Base-by-base conservation (phyloP, 1,140 invertebrate genomes). In the Sipha flava region DNA sequence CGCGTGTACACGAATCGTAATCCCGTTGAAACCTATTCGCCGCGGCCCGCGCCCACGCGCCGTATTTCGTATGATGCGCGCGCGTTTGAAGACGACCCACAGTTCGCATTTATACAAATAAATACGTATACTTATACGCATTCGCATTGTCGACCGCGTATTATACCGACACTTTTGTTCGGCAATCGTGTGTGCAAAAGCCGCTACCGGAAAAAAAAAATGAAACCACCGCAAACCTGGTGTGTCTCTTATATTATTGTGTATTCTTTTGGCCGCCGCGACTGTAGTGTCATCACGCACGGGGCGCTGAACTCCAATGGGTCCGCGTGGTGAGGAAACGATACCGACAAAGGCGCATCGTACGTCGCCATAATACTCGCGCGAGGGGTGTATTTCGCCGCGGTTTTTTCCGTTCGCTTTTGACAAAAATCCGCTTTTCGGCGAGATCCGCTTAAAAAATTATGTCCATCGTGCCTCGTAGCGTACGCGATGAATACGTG, bases 251-350 rank as follows among this genome's bases (percentile, higher is more conserved):
- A n/a, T n/a, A n/a, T n/a, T n/a, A n/a, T n/a, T n/a, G n/a, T n/a
- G 29, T 26, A 26, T 29, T 34, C 29, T 31, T n/a, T 62, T 31
- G 9, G 18, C 59, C 23, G 43, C 26, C 68, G 45, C n/a, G n/a
- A n/a, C n/a, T n/a, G n/a, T n/a, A 52, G 45, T 72, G 68, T 72
- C 68, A 52, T 72, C 26, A 45, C 40, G 45, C 43, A 72, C 68
- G 68, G 66, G 68, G 68, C 68, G 68, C 68, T 72, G 68, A 72
- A 72, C 45, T 29, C 21, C 43, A 29, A 29, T 29, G 5, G 23
- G 21, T 26, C n/a, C 1, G 16, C 5, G 6, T 21, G 21, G 16
- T 26, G 7, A 72, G 45, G 45, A 72, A 52, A 49, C 26, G 68
- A 72, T 16, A 72, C 66, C 45, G 68, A 72, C 45, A 49, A 72